Base-by-base conservation (phyloP, 2,113 vertebrate genomes). In the Myrmophylax atrothorax region DNA sequence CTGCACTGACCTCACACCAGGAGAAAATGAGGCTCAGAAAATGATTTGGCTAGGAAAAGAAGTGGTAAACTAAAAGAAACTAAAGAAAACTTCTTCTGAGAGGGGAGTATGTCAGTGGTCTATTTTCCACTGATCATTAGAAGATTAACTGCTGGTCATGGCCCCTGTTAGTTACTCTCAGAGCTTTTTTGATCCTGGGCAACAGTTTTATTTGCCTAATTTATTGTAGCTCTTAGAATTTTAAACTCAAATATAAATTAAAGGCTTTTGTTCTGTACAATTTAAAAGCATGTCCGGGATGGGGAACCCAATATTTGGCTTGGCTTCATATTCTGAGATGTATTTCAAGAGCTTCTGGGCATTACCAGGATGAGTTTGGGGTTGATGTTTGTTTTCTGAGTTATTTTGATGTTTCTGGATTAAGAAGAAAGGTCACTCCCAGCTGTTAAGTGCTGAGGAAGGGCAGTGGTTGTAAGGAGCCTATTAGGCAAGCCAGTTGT, bases 141-240 rank as follows among this genome's bases (percentile, higher is more conserved):
- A 90, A 95, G 93, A 96, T 96, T 96, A 96, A 95, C 86, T 89
- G 88, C 92, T 1, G 33, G 74, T 93, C 92, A 91, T 91, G 77
- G 90, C 96, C 83, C 37, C 69, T 69, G 90, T 93, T 92, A 94
- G 91, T 56, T 37, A 75, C 62, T 95, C 86, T 82, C 58, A 60
- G 92, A 87, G 66, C 53, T 84, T 91, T 87, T 95, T 96, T 96
- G 92, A 96, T 97, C 93, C 69, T 76, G 86, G 62, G 53, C 88
- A 91, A 50, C 74, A 93, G 92, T 83, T 96, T 97, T 97, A 96
- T 95, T 95, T 93, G 53, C 77, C 58, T 96, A 95, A 96, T 96
- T 96, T 97, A 97, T 93, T 93, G 94, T 94, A 94, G 80, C 93
- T 96, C 29, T 95, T 92, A 94, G 86, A 87, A 91, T 96, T 94